phyloP scores from a whole-genome alignment of 2,888 invertebrate genomes.

The Athrips mouffetella region DNA sequence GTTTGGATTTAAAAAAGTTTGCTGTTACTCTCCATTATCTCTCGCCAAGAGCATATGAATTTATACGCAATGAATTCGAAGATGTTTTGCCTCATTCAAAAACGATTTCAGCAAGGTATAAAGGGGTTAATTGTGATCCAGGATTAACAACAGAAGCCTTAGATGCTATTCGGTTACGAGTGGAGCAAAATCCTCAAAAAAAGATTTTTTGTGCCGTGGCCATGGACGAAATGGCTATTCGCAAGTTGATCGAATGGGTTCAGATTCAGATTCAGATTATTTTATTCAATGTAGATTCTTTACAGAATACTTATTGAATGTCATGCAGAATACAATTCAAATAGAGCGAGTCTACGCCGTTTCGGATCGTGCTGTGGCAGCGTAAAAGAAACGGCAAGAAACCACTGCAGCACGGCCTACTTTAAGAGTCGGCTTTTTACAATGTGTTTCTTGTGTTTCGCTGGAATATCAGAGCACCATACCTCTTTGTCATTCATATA shows the following conservation, averaged over 20 bases:
- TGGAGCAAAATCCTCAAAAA: not conserved
- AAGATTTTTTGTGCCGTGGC: not conserved
- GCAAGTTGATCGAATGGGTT: slow-evolving; percentile 15
- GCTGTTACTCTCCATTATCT: not conserved
- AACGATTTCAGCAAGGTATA: not conserved
- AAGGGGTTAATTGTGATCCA: not conserved
- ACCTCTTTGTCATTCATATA: too few relatives aligned
- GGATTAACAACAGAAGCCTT: not conserved
- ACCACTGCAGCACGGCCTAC: too few relatives aligned
- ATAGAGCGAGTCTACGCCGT: too few relatives aligned
- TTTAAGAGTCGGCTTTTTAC: too few relatives aligned
- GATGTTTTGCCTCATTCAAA: not conserved
- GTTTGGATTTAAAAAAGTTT: not conserved
- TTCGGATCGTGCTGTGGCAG: too few relatives aligned
- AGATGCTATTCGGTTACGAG: not conserved
- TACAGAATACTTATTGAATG: too few relatives aligned
- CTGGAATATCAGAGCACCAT: too few relatives aligned
- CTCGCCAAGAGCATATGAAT: not conserved
- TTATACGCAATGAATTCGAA: not conserved
- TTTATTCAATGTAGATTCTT: too few relatives aligned
- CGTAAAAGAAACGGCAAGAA: too few relatives aligned
- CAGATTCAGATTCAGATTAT: too few relatives aligned
- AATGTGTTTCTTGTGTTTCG: too few relatives aligned
- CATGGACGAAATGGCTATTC: slow-evolving; percentile 1
- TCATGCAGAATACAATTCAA: too few relatives aligned